phyloP scores from a whole-genome alignment of 2,113 vertebrate species.

The Glaucidium brasilianum region DNA sequence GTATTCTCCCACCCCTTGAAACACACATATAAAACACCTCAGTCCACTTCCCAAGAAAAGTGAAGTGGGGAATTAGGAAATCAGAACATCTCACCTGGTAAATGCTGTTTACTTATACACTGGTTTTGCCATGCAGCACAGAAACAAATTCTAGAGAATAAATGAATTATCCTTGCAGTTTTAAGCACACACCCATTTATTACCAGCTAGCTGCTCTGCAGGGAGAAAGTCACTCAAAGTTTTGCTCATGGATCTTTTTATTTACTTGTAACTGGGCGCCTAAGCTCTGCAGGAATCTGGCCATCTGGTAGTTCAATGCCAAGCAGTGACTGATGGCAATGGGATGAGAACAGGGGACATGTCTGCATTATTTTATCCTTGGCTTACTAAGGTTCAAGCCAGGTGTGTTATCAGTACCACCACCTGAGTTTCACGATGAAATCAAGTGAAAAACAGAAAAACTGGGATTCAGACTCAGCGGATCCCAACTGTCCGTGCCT shows the following conservation, averaged over 20 bases:
- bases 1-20: neutral
- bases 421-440: neutral
- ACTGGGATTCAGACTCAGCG: accelerated
- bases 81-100: neutral
- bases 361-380: neutral
- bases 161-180: neutral
- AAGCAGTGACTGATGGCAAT: neutral
- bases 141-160: neutral
- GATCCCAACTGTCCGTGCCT: accelerated
- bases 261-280: neutral
- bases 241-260: neutral
- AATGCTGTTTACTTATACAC: neutral
- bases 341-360: neutral
- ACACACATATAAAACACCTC: neutral
- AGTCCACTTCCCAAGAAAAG: neutral
- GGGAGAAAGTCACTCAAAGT: neutral
- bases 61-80: neutral
- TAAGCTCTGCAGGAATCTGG: neutral
- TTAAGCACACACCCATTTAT: neutral
- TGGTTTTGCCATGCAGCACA: neutral
- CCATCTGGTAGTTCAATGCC: too few species aligned
- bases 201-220: neutral
- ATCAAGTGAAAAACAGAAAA: neutral
- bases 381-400: neutral
- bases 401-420: accelerated